Evolutionary conservation across 2,797 vertebrate species (phyloP), one percentile per base, ranked within the genome.

Genomic region (Aplochiton taeniatus): DNA sequence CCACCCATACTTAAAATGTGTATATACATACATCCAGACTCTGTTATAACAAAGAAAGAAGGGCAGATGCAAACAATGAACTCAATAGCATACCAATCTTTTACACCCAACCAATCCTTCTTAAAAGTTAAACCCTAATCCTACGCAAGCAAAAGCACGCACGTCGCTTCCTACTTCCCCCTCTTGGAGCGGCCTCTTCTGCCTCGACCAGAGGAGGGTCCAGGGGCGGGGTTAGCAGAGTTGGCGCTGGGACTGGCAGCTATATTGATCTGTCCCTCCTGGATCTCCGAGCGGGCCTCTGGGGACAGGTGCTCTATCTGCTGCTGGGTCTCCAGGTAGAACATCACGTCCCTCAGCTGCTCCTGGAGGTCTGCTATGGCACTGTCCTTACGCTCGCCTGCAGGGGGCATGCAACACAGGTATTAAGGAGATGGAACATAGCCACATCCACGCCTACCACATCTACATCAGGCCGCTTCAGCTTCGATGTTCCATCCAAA

Each of bases 221-320:
- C 88, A 0, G 85, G 78, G 4, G 70, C 86, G 4, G 81, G 55
- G 9, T 55, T 0, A 12, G 56, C 62, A 83, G 87, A 0, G 84
- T 52, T n/a, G 0, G n/a, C n/a, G n/a, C n/a, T n/a, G n/a, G 94
- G 90, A 5, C 91, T 85, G 78, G 95, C 82, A 0, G 88, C 89
- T 1, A 98, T 96, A 88, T 97, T 96, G 88, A 99, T 97, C 82
- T 98, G 97, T 49, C 97, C 97, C 61, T 98, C 97, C 78, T 98
- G 97, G 72, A 99, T 97, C 63, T 99, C 96, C 50, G 92, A 95
- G 13, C 96, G 91, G 1, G 95, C 88, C 63, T 98, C 96, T 0
- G 94, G 93, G 0, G 96, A 92, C 66, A 99, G 92, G 68, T 95
- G 94, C 60, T 93, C 93, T 77, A 99, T 97, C 75, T 97, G 94